Base-by-base conservation (phyloP, 2,888 invertebrate genomes). In the Pachycephus smyrnensis region DNA sequence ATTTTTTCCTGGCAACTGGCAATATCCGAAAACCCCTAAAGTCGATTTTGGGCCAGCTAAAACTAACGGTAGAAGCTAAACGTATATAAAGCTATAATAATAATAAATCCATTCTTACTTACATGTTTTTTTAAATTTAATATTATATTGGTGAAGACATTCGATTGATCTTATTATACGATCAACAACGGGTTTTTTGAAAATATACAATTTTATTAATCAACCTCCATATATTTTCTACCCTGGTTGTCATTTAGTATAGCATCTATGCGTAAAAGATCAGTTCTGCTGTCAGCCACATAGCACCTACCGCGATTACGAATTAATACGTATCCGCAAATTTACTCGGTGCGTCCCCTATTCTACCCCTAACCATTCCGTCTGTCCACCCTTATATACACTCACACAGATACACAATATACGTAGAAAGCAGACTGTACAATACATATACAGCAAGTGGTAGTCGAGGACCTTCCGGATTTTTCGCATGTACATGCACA, bases 401-500 rank as follows among this genome's bases (percentile, higher is more conserved):
- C 55, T 23, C 2, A 23, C 15, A 55, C 55, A 9, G 9, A 55
- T 23, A 55, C 15, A 23, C 23, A 9, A 55, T 55, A 9, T 55
- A 23, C 23, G 23, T 23, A 23, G 55, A 55, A 1, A 23, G 55
- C 55, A 55, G 55, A 55, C 55, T 55, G 55, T 9, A 23, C 55
- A 55, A 55, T 55, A 55, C 23, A 55, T 23, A 55, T 23, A 55
- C 55, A 23, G 55, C 23, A 55, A 55, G 55, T 23, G 55, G 55
- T 55, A 55, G 55, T 23, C 23, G 23, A 55, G 55, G 23, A 23
- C 55, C 23, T 55, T 55, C 55, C 55, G 55, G 55, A 55, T 55
- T 55, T 55, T 55, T 55, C 55, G 9, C 23, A 55, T 55, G 23
- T 55, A 55, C 75, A 73, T 81, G 76, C 76, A 77, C 80, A 82